Conservation (phyloP, 2,797 vertebrate species). For the Arremon brunneinucha region DNA sequence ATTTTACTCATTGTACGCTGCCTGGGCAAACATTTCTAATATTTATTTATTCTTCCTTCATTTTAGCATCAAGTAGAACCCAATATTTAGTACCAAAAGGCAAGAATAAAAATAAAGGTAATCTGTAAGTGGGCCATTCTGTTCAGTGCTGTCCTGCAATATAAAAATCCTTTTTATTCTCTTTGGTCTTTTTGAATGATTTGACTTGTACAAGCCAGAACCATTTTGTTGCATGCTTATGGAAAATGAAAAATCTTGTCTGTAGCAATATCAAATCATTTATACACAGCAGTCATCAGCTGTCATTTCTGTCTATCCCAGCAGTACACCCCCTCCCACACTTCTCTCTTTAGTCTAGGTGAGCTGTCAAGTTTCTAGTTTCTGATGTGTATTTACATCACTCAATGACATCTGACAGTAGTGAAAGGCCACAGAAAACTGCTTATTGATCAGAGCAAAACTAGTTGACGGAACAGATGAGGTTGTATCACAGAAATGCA, state of each 20-base stretch:
- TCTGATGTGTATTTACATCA: constrained; percentile 94
- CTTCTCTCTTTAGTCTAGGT: constrained; percentile 73
- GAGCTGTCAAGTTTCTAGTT: constrained; percentile 91
- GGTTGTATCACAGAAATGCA: constrained; percentile 83
- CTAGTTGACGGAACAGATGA: constrained; percentile 95
- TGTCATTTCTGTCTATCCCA: constrained; percentile 76
- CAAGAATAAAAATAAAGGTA: neutral
- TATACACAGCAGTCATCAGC: constrained; percentile 69
- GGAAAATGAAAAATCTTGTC: constrained; percentile 48
- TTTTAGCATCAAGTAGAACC: neutral
- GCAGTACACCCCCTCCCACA: constrained; percentile 33
- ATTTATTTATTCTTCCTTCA: neutral
- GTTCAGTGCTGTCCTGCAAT: neutral
- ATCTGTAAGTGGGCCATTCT: neutral
- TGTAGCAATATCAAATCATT: constrained; percentile 60
- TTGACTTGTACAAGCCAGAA: neutral
- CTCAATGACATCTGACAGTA: constrained; percentile 91
- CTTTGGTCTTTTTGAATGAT: constrained; percentile 15
- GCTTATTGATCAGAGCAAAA: constrained; percentile 95
- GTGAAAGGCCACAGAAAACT: constrained; percentile 96
- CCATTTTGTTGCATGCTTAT: neutral
- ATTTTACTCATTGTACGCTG: neutral
- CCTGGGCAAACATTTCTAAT: neutral
- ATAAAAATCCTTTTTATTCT: neutral
- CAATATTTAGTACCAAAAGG: neutral